Evolutionary conservation across 2,113 vertebrate genomes (phyloP), one percentile per base, ranked within the genome.

Genomic region (Gobius niger): DNA sequence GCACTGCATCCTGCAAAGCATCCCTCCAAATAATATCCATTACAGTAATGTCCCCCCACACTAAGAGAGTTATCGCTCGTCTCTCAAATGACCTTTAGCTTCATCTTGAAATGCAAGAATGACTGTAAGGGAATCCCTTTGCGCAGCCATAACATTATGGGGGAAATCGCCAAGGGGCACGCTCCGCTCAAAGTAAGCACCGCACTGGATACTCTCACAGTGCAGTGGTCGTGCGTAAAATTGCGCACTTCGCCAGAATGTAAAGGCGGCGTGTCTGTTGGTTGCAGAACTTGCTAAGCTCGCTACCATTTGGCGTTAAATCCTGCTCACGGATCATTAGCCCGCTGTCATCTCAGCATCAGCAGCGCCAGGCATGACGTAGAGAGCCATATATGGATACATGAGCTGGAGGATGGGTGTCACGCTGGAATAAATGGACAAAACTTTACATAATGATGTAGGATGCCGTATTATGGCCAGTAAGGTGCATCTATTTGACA

Each of bases 301-400:
- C 19, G 80, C 83, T 85, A 82, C 86, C 89, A 84, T 90, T 89
- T 84, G 82, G 83, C 78, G 77, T 91, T 89, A 85, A 88, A 88
- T 85, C 86, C 87, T 80, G 64, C 81, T 82, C 82, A 72, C 82
- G 82, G 82, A 85, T 90, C 77, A 82, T 87, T 81, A 84, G 82
- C 82, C 63, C 68, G 59, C 79, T 87, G 89, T 89, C 85, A 79
- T 76, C 75, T 75, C 18, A 51, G 84, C 89, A 88, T 88, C 90
- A 90, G 90, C 91, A 90, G 91, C 87, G 75, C 84, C 80, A 82
- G 85, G 68, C 63, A 8, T 91, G 90, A 91, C 92, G 90, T 91
- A 91, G 54, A 69, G 68, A 80, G 78, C 88, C 87, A 73, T 91
- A 91, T 89, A 91, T 88, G 90, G 90, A 90, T 3, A 90, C 84